Base-by-base conservation (phyloP, 64 coral and sea anemone genomes). In the Dendronephthya gigantea region DNA sequence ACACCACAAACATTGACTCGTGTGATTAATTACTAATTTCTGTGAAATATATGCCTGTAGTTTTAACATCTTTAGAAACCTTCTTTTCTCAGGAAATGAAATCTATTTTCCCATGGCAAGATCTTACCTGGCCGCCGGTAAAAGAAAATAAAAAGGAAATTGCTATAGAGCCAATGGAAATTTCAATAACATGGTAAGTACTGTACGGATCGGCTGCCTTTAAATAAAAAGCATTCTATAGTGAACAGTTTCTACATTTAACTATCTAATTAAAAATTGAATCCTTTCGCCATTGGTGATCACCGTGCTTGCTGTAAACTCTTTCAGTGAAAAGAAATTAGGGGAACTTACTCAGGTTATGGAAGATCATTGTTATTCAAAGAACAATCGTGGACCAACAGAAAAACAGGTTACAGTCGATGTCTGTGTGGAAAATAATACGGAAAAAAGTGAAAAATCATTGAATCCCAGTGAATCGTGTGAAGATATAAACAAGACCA, bases 21-120 rank as follows among this genome's bases (percentile, higher is more conserved):
- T n/a, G n/a, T n/a, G n/a, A n/a, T n/a, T n/a, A n/a, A n/a, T n/a
- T n/a, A n/a, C n/a, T 52, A 50, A 17, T 50, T 8, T 12, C 25
- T 62, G 0, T 62, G 0, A 9, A 79, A 2, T 79, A 3, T 3
- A 36, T 34, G 12, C 19, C 0, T 14, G 72, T 79, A 12, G 69
- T 4, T 79, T 8, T 79, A 9, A n/a, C n/a, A n/a, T n/a, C n/a
- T n/a, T n/a, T n/a, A n/a, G n/a, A n/a, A n/a, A n/a, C 85, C 45
- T 40, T 19, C 38, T 36, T 9, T 32, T 83, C 50, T 13, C 74
- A 97, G 94, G 94, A 97, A 86, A 66, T 93, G 16, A 66, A 66
- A 28, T 39, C 89, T 4, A 97, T 97, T 85, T 97, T 97, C 83
- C 94, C 94, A n/a, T 97, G 94, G 94, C 89, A 93, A 81, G 90